Percentiles rank a stretch among this genome's conserved stretches.
Evolutionary conservation across 2,797 vertebrate genomes (phyloP).

Genomic region (Etheostoma nigrum): DNA sequence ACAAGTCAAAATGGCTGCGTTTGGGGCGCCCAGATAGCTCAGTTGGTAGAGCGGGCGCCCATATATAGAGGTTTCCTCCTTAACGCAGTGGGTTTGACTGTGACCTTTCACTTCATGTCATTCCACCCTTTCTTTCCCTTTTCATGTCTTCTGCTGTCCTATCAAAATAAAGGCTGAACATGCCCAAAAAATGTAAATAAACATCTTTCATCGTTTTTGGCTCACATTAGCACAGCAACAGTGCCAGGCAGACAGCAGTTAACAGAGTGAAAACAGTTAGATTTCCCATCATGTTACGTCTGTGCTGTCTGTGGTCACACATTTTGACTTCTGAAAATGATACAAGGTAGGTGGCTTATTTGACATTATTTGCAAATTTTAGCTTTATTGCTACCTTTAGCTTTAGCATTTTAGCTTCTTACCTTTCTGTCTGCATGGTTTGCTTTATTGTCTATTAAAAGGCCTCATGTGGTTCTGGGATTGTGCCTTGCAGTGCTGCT

Average conservation of each 20-base stretch:
- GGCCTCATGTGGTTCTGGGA: background rate
- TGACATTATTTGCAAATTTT: conserved; percentile 14
- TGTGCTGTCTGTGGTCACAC: conserved; percentile 30
- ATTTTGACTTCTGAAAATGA: conserved; percentile 16
- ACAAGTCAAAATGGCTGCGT: background rate
- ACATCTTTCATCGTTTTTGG: background rate
- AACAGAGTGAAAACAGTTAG: conserved; percentile 1
- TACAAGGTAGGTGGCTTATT: background rate
- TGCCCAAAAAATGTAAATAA: no score
- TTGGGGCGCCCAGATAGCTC: background rate
- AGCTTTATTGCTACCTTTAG: background rate
- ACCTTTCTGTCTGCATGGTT: background rate
- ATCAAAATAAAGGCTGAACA: no score
- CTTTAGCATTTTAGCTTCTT: background rate
- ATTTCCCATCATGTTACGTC: background rate
- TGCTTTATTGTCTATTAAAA: background rate
- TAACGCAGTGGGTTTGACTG: no score
- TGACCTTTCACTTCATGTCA: no score
- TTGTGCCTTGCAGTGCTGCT: background rate
- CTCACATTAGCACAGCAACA: conserved; percentile 6
- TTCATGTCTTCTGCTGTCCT: no score
- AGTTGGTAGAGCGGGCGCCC: no score
- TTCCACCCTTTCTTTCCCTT: no score
- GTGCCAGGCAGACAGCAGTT: conserved; percentile 26
- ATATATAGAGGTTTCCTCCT: no score